Evolutionary conservation across 35 echinoderm and acorn worm genomes (phyloP).

Genomic region (Anneissia japonica): DNA sequence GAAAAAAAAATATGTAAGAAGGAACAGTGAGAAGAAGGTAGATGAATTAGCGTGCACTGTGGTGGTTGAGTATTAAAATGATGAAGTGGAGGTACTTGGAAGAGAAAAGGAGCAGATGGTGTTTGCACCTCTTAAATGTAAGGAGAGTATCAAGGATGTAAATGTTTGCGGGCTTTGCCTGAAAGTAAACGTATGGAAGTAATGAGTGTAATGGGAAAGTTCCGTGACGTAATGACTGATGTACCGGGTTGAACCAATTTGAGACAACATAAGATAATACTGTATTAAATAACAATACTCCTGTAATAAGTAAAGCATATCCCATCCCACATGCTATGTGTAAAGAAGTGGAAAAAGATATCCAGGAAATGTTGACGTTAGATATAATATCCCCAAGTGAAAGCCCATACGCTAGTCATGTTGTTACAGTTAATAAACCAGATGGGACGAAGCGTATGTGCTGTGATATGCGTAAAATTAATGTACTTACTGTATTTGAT

Average conservation of each 20-base stretch:
- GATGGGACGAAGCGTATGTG: slow-evolving; percentile 12
- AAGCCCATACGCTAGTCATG: not conserved
- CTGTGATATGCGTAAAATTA: slow-evolving; percentile 6
- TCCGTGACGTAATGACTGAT: slow-evolving; percentile 19
- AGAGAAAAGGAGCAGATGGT: not conserved
- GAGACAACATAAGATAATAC: slow-evolving; percentile 19
- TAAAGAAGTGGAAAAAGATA: slow-evolving; percentile 26
- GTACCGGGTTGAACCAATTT: slow-evolving; percentile 37
- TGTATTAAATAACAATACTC: slow-evolving; percentile 9
- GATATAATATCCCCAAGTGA: not conserved
- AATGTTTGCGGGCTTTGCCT: not conserved
- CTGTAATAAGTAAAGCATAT: slow-evolving; percentile 37
- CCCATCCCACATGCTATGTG: slow-evolving; percentile 30
- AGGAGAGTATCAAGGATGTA: not conserved
- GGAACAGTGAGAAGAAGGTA: not conserved
- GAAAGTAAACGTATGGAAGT: not conserved
- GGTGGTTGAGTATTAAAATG: not conserved
- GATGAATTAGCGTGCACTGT: not conserved
- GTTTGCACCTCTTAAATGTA: not conserved
- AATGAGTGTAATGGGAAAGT: not conserved
- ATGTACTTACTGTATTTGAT: slow-evolving; percentile 1
- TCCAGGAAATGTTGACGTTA: slow-evolving; percentile 1
- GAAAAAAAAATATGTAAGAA: slow-evolving; percentile 5
- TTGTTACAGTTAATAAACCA: slow-evolving; percentile 12
- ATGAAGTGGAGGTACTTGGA: not conserved